Conservation (phyloP, 2,888 invertebrate species). For the Maniola hyperantus region DNA sequence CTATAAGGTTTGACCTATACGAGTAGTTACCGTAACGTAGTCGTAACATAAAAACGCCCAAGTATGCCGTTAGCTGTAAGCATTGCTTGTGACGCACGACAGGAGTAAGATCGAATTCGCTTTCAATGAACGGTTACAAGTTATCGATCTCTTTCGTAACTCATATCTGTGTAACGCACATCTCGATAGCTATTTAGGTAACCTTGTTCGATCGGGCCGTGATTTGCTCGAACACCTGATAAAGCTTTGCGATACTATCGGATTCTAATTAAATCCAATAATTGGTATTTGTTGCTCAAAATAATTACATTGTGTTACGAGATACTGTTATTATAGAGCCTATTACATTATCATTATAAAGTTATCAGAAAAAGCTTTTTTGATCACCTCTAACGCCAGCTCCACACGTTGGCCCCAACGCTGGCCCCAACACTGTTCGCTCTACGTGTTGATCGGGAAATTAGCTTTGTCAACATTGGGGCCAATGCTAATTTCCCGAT, state of each 20-base stretch:
- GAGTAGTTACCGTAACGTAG: neutral
- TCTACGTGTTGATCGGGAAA: too few species aligned
- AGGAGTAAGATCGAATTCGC: slow-evolving; percentile 56
- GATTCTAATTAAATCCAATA: slow-evolving; percentile 33
- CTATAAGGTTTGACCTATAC: neutral
- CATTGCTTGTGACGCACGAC: slow-evolving; percentile 49
- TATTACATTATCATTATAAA: slow-evolving; percentile 8
- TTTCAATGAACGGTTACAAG: slow-evolving; percentile 58
- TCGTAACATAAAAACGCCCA: slow-evolving; percentile 13
- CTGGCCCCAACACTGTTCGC: too few species aligned
- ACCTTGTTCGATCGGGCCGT: slow-evolving; percentile 58
- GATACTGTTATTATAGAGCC: slow-evolving; percentile 12
- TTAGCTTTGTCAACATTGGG: too few species aligned
- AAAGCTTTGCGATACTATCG: slow-evolving; percentile 34
- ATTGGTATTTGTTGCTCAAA: slow-evolving; percentile 31
- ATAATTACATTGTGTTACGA: slow-evolving; percentile 24
- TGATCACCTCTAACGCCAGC: neutral
- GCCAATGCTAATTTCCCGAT: too few species aligned
- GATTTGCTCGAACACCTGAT: slow-evolving; percentile 52
- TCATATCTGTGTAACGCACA: slow-evolving; percentile 58
- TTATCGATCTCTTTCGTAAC: slow-evolving; percentile 77
- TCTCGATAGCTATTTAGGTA: slow-evolving; percentile 53
- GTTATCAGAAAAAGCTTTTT: neutral
- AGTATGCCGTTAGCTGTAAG: slow-evolving; percentile 27
- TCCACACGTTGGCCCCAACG: too few species aligned